phyloP scores from a whole-genome alignment of 2,797 vertebrate species.

The Sebastes itinus region DNA sequence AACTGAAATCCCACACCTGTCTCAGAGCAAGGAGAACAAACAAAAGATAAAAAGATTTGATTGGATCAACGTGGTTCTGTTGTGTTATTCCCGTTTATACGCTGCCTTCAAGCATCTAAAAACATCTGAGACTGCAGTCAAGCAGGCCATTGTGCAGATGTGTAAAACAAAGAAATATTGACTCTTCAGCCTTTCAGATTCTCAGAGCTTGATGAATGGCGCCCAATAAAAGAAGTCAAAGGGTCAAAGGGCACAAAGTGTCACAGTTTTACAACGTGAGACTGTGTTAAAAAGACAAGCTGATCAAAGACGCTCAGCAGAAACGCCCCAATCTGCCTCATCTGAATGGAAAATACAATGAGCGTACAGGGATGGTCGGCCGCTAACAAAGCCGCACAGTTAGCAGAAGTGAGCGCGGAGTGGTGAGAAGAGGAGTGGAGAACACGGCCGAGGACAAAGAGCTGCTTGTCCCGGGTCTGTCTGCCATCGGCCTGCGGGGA shows the following conservation, averaged over 20 bases:
- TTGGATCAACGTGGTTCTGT: constrained; percentile 26
- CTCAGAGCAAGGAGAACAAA: constrained; percentile 25
- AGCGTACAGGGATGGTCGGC: constrained; percentile 40
- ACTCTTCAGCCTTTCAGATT: constrained; percentile 23
- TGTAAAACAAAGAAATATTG: constrained; percentile 31
- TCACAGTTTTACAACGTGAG: constrained; percentile 58
- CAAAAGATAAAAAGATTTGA: constrained; percentile 28
- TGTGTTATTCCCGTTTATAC: constrained; percentile 11
- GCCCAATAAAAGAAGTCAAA: constrained; percentile 26
- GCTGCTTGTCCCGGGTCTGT: constrained; percentile 74
- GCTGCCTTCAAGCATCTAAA: not conserved
- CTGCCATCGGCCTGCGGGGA: constrained; percentile 58
- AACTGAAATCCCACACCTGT: constrained; percentile 72
- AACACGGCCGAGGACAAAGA: constrained; percentile 80
- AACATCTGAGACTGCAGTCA: constrained; percentile 1
- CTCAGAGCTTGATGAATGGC: constrained; percentile 37
- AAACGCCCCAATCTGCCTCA: constrained; percentile 28
- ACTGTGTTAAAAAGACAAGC: constrained; percentile 55
- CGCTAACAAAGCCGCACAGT: constrained; percentile 47
- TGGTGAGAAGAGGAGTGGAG: constrained; percentile 71
- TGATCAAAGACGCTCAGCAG: constrained; percentile 65
- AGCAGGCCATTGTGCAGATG: not conserved
- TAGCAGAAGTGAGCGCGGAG: constrained; percentile 61
- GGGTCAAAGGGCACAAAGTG: constrained; percentile 55
- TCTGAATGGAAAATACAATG: constrained; percentile 56